Conservation (phyloP, 1,140 invertebrate genomes). For the Caerostris extrusa region DNA sequence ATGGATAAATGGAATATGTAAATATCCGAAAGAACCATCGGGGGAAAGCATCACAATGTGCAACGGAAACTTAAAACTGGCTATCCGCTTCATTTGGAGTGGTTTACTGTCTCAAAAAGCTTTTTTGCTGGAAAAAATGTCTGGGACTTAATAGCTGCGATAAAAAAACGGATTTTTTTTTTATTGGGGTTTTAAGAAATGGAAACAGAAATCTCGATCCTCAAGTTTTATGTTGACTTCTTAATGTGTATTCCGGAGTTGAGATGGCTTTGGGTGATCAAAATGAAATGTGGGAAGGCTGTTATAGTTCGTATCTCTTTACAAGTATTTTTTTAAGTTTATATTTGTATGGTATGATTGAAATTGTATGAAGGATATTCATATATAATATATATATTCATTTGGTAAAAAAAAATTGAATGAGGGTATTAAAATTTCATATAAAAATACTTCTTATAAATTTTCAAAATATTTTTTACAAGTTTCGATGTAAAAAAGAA, state of each 20-base stretch:
- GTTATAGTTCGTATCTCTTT: neutral
- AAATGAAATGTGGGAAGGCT: neutral
- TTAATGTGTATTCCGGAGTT: neutral
- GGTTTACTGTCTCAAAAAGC: neutral
- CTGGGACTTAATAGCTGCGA: neutral
- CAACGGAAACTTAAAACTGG: neutral
- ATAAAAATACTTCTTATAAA: too few relatives aligned
- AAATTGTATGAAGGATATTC: too few relatives aligned
- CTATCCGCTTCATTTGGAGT: neutral
- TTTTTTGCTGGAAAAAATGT: neutral
- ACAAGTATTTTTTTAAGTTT: neutral
- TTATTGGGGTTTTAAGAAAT: neutral
- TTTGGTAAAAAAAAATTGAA: too few relatives aligned
- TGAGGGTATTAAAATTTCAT: too few relatives aligned
- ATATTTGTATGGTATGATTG: neutral
- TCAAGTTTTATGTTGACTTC: neutral
- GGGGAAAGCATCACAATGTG: too few relatives aligned
- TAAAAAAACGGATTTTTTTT: neutral
- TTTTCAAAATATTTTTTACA: too few relatives aligned
- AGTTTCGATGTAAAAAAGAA: too few relatives aligned
- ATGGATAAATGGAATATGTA: constrained; percentile 55
- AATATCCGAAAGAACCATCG: neutral
- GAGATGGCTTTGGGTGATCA: too few relatives aligned
- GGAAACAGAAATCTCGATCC: neutral
- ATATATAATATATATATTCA: too few relatives aligned